phyloP scores from a whole-genome alignment of 1,140 invertebrate genomes.

The Drosophila murphyi region DNA sequence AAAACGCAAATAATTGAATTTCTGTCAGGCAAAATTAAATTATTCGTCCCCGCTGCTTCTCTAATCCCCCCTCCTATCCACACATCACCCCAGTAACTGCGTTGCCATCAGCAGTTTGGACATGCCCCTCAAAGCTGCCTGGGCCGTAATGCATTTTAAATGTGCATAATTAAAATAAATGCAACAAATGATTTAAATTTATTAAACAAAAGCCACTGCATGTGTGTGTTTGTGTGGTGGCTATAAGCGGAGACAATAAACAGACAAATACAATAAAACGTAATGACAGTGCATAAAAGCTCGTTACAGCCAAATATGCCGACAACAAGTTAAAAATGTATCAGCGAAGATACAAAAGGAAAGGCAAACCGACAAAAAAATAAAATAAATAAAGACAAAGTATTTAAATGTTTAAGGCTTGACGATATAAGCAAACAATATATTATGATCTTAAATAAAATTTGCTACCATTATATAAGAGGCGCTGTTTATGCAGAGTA shows the following conservation, averaged over 20 bases:
- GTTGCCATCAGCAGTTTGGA: background rate
- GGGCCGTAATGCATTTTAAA: constrained; percentile 75
- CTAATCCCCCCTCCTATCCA: background rate
- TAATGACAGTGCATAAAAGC: constrained; percentile 83
- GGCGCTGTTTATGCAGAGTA: no score
- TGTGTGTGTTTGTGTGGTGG: background rate
- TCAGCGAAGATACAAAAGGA: constrained; percentile 17
- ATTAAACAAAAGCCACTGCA: constrained; percentile 55
- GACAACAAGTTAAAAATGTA: constrained; percentile 22
- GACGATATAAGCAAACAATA: background rate
- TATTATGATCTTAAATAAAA: background rate
- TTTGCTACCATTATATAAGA: no score
- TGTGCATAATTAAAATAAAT: constrained; percentile 80
- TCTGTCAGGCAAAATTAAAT: constrained; percentile 71
- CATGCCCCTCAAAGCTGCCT: constrained; percentile 38
- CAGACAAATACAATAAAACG: constrained; percentile 79
- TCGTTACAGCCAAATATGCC: constrained; percentile 68
- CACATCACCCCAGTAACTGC: background rate
- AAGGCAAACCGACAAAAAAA: background rate
- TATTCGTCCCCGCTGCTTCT: constrained; percentile 29
- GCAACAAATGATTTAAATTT: constrained; percentile 83
- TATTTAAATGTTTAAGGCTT: background rate
- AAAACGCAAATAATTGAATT: constrained; percentile 77
- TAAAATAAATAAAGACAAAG: background rate
- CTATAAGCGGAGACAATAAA: background rate